Percentiles rank a stretch among this genome's conserved stretches.
Evolutionary conservation across 1,140 invertebrate genomes (phyloP).

Genomic region (Tetramorium simillimum): DNA sequence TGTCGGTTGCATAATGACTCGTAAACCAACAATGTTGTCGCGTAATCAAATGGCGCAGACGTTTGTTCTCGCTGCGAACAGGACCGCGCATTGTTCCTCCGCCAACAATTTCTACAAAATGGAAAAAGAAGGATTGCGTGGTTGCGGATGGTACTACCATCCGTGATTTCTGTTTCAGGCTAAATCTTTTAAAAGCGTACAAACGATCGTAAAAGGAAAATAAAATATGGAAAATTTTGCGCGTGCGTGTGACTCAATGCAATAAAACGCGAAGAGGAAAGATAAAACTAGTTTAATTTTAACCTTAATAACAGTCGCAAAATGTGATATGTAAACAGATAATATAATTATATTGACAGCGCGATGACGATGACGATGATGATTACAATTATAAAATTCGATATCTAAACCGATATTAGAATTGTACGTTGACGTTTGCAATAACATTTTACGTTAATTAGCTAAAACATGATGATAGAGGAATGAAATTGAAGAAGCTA

Average conservation of each 20-base stretch:
- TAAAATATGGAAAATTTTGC: background rate
- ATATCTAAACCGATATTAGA: constrained; percentile 13
- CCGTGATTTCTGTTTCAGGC: background rate
- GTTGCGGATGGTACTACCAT: background rate
- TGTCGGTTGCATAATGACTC: constrained; percentile 65
- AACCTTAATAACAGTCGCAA: background rate
- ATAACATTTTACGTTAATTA: constrained; percentile 6
- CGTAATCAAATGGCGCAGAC: constrained; percentile 59
- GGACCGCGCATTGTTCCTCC: constrained; percentile 23
- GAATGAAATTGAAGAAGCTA: constrained; percentile 24
- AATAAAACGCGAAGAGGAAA: background rate
- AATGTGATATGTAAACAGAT: background rate
- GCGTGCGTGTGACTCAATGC: no score
- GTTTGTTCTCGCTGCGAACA: constrained; percentile 26
- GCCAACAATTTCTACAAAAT: background rate
- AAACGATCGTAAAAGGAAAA: background rate
- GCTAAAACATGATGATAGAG: background rate
- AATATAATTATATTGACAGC: background rate
- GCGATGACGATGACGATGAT: background rate
- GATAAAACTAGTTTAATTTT: background rate
- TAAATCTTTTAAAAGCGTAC: background rate
- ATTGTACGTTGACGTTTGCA: background rate
- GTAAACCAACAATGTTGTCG: constrained; percentile 69
- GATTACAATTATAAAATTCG: background rate
- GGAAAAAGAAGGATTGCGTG: background rate